Conservation (phyloP, 2,113 vertebrate species). For the Seriola quinqueradiata region DNA sequence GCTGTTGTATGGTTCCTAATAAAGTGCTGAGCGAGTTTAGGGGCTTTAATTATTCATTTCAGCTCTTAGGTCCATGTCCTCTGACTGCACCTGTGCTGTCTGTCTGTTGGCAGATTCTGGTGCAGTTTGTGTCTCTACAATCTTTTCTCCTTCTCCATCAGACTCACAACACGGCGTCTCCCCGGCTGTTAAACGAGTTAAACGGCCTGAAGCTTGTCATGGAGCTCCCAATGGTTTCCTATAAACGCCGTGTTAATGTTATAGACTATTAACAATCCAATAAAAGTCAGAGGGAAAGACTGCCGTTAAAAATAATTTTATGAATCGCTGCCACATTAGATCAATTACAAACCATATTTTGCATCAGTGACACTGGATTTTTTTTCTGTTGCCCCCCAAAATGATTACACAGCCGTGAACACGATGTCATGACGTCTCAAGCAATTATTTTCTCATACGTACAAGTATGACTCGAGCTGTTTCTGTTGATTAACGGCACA, state of each 20-base stretch:
- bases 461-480: constrained; percentile 18
- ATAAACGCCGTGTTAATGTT: constrained; percentile 61
- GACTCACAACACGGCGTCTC: constrained; percentile 10
- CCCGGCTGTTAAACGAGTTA: constrained; percentile 47
- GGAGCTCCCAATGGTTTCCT: constrained; percentile 41
- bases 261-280: constrained; percentile 62
- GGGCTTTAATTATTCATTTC: neutral
- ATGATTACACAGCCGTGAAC: constrained; percentile 37
- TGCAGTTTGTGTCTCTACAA: constrained; percentile 4
- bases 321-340: constrained; percentile 48
- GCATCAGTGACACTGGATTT: neutral
- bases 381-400: constrained; percentile 15
- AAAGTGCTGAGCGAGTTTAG: neutral
- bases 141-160: constrained; percentile 12
- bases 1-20: too few species aligned
- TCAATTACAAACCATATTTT: constrained; percentile 39
- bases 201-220: constrained; percentile 60
- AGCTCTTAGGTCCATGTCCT: neutral
- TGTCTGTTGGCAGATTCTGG: neutral
- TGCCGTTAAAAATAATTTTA: constrained; percentile 49
- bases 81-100: neutral
- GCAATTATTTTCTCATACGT: constrained; percentile 15
- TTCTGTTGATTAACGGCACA: constrained; percentile 30
- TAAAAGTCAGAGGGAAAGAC: constrained; percentile 49
- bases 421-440: constrained; percentile 9